Evolutionary conservation across 2,888 invertebrate species (phyloP).

Genomic region (Suillia variegata): DNA sequence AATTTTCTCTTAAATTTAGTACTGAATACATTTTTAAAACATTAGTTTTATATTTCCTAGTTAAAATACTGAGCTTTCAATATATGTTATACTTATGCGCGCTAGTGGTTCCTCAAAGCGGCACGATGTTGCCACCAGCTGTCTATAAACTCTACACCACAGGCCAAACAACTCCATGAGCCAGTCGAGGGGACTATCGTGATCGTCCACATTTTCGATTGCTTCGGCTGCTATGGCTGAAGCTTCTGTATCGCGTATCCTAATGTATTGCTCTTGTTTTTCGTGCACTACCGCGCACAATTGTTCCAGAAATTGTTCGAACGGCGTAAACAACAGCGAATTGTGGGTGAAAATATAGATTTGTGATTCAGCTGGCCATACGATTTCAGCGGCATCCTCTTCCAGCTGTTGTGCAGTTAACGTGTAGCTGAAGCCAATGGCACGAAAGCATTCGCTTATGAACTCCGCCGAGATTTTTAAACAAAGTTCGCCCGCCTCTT

Average conservation of each 20-base stretch:
- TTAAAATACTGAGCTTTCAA: too few species aligned
- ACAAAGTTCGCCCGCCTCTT: too few species aligned
- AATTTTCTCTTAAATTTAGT: too few species aligned
- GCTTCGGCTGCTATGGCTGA: too few species aligned
- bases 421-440: background rate
- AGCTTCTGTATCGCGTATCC: background rate
- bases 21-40: too few species aligned
- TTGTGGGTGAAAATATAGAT: constrained; percentile 27
- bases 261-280: background rate
- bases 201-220: too few species aligned
- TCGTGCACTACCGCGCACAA: constrained; percentile 11
- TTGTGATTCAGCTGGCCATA: constrained; percentile 26
- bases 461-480: background rate
- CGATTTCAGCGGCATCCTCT: background rate
- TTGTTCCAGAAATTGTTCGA: constrained; percentile 21
- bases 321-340: constrained; percentile 12
- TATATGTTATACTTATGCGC: too few species aligned
- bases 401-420: background rate
- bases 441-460: background rate
- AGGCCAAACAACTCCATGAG: constrained; percentile 23
- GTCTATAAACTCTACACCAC: constrained; percentile 26
- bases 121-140: constrained; percentile 10
- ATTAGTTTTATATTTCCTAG: too few species aligned
- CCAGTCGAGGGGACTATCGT: constrained; percentile 21
- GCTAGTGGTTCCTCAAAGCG: constrained; percentile 30